phyloP scores from a whole-genome alignment of 1,140 invertebrate species.

The Amphibalanus amphitrite region DNA sequence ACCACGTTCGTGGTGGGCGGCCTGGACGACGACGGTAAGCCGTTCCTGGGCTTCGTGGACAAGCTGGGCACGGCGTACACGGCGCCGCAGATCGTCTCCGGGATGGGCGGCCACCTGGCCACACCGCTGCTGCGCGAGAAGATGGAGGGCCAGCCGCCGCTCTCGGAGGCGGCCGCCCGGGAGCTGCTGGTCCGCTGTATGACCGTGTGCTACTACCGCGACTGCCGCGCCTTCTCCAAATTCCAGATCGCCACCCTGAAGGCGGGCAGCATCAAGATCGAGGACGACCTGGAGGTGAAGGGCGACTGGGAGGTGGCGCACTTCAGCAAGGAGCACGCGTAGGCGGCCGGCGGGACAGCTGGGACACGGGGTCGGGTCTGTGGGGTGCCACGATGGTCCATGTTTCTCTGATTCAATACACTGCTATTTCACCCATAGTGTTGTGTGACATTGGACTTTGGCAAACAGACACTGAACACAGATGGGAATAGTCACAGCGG shows the following conservation, averaged over 20 bases:
- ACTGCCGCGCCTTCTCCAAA: conserved; percentile 63
- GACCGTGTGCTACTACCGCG: conserved; percentile 81
- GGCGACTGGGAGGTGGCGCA: conserved; percentile 49
- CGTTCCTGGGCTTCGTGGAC: conserved; percentile 77
- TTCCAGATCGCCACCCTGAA: conserved; percentile 52
- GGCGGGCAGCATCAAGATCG: conserved; percentile 39
- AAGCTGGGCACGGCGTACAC: conserved; percentile 80
- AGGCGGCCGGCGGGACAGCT: neutral
- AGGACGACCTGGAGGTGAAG: conserved; percentile 39
- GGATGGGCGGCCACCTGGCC: conserved; percentile 74
- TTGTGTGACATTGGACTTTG: too few relatives aligned
- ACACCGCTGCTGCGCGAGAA: conserved; percentile 59
- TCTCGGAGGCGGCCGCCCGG: conserved; percentile 44
- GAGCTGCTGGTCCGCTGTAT: conserved; percentile 57
- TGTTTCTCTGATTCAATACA: too few relatives aligned
- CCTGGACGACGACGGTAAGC: conserved; percentile 43
- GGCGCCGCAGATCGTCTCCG: conserved; percentile 65
- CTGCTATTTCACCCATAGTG: too few relatives aligned
- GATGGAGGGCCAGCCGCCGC: conserved; percentile 42
- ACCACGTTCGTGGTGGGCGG: conserved; percentile 82
- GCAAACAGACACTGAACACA: too few relatives aligned
- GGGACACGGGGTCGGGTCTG: neutral
- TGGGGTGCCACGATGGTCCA: neutral
- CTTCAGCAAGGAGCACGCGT: conserved; percentile 18
- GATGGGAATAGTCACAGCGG: too few relatives aligned